Conservation (phyloP, 2,888 invertebrate species). For the Leucoptera coffeella region DNA sequence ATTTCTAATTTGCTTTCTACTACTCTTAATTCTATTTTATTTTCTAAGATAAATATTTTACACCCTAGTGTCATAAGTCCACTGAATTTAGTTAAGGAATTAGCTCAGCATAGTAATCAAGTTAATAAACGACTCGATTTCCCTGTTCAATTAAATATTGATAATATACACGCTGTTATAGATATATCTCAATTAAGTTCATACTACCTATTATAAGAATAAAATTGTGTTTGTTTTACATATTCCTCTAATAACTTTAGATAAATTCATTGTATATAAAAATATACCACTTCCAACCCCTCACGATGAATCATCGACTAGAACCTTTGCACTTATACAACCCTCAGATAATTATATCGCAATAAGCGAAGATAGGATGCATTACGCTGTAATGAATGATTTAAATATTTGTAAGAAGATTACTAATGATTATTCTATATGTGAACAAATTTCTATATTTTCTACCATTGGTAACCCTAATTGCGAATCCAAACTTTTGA, state of each 20-base stretch:
- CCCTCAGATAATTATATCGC: not conserved
- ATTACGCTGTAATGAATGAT: too few relatives aligned
- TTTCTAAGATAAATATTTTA: slow-evolving; percentile 1
- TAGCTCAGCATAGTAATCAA: not conserved
- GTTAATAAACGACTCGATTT: not conserved
- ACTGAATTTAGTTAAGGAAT: not conserved
- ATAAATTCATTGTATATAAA: not conserved
- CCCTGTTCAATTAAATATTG: not conserved
- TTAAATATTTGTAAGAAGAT: too few relatives aligned
- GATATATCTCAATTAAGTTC: not conserved
- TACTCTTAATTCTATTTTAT: not conserved
- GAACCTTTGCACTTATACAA: not conserved
- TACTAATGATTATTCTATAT: too few relatives aligned
- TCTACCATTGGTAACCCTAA: too few relatives aligned
- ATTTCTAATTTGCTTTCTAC: not conserved
- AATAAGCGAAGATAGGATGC: too few relatives aligned
- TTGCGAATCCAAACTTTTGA: too few relatives aligned
- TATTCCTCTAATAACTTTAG: not conserved
- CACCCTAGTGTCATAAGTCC: not conserved
- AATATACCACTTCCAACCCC: too few relatives aligned
- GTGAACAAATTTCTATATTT: too few relatives aligned
- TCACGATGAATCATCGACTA: not conserved
- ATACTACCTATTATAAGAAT: too few relatives aligned
- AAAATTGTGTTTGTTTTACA: too few relatives aligned
- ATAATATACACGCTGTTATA: not conserved